Percentiles rank a stretch among this genome's conserved stretches.
These are phyloP conservation scores for Lethenteron reissneri DNA, from an alignment of 2,113 vertebrate genomes.

Conservation along the genomic window DNA sequence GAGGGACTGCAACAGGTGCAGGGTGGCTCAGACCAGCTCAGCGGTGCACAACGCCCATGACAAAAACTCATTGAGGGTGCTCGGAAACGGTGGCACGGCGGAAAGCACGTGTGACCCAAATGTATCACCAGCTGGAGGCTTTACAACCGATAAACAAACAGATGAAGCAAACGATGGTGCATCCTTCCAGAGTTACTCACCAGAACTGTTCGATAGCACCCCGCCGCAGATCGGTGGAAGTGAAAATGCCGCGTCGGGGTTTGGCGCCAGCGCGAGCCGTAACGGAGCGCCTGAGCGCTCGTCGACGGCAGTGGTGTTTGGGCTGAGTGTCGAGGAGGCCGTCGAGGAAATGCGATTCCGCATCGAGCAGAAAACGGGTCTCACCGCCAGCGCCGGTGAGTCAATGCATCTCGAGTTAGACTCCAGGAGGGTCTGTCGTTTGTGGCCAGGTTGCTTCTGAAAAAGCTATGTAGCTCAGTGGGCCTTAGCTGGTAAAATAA, in stretches of 20 bases:
- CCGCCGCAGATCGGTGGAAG: slow-evolving; percentile 13
- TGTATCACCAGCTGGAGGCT: too few relatives aligned
- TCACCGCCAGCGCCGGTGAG: slow-evolving; percentile 87
- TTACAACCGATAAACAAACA: too few relatives aligned
- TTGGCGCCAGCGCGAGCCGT: slow-evolving; percentile 4
- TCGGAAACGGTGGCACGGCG: background rate
- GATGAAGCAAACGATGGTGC: too few relatives aligned
- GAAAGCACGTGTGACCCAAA: background rate
- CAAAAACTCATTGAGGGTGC: too few relatives aligned
- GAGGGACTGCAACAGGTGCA: background rate
- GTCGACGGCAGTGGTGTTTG: slow-evolving; percentile 31
- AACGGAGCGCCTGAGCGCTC: slow-evolving; percentile 12
- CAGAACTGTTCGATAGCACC: slow-evolving; percentile 55
- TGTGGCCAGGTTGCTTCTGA: too few relatives aligned
- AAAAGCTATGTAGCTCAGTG: too few relatives aligned
- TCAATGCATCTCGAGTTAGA: background rate
- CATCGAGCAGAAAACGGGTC: slow-evolving; percentile 62
- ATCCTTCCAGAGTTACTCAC: slow-evolving; percentile 24
- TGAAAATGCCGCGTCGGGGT: background rate
- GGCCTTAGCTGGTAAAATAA: too few relatives aligned
- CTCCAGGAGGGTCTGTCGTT: too few relatives aligned
- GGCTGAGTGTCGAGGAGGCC: slow-evolving; percentile 54
- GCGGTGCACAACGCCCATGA: too few relatives aligned
- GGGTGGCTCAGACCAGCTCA: too few relatives aligned
- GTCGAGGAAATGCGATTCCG: slow-evolving; percentile 89